These are phyloP conservation scores for Octopus sinensis DNA, from an alignment of 1,140 invertebrate genomes.

Conservation along the genomic window DNA sequence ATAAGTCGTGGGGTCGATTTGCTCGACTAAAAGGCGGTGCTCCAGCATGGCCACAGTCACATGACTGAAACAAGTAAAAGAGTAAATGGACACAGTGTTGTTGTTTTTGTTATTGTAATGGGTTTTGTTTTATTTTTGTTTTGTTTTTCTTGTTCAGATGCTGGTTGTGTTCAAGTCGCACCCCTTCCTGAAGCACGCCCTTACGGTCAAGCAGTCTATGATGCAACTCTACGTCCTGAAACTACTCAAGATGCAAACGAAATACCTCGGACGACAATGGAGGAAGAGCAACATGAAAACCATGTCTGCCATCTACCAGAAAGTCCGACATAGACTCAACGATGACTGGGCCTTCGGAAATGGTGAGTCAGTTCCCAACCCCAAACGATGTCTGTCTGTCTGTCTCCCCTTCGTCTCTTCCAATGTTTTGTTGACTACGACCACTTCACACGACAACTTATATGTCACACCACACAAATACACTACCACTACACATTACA, in stretches of 20 bases:
- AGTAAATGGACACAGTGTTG: no score
- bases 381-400: background rate
- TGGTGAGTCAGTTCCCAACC: slow-evolving; percentile 59
- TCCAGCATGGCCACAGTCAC: no score
- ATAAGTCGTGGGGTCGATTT: no score
- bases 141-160: slow-evolving; percentile 67
- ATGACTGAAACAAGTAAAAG: no score
- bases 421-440: background rate
- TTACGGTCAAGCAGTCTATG: slow-evolving; percentile 88
- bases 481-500: no score
- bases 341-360: slow-evolving; percentile 99
- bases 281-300: slow-evolving; percentile 99
- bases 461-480: no score
- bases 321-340: slow-evolving; percentile 81
- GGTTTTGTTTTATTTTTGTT: background rate
- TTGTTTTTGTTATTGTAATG: background rate
- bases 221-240: slow-evolving; percentile 98
- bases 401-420: background rate
- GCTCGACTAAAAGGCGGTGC: no score
- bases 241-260: slow-evolving; percentile 98
- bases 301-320: slow-evolving; percentile 97
- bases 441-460: background rate
- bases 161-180: slow-evolving; percentile 99
- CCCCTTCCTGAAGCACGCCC: slow-evolving; percentile 91
- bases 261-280: slow-evolving; percentile 98